phyloP scores from a whole-genome alignment of 2,113 vertebrate species.

The Halcyon senegalensis region DNA sequence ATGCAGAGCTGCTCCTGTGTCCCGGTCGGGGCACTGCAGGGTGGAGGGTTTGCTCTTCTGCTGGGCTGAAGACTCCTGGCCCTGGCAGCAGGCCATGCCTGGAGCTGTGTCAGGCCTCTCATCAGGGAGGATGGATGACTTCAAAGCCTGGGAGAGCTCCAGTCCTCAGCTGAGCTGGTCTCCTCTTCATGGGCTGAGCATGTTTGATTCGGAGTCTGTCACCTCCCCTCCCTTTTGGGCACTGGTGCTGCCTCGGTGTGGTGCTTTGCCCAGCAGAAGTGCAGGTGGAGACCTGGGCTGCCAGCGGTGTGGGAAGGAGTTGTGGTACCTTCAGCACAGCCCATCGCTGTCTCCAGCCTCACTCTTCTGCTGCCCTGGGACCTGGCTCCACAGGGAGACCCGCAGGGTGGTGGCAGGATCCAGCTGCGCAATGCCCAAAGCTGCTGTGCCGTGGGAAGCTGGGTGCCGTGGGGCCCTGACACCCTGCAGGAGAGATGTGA shows the following conservation, averaged over 20 bases:
- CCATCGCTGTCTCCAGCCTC: not conserved
- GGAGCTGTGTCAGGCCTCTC: not conserved
- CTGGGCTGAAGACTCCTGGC: not conserved
- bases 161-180: not conserved
- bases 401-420: not conserved
- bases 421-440: not conserved
- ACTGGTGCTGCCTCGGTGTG: accelerated
- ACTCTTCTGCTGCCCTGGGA: not conserved
- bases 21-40: not conserved
- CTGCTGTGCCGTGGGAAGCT: not conserved
- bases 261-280: not conserved
- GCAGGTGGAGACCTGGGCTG: not conserved
- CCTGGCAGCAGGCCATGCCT: not conserved
- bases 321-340: not conserved
- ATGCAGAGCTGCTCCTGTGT: not conserved
- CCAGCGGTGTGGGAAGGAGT: not conserved
- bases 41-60: not conserved
- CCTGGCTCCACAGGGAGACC: not conserved
- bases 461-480: not conserved
- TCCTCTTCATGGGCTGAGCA: not conserved
- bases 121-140: not conserved
- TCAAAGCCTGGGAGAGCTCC: not conserved
- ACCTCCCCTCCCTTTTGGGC: not conserved
- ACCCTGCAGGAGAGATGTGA: not conserved
- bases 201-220: not conserved